Conservation (phyloP, 2,797 vertebrate species). For the Enteromius treurensis region DNA sequence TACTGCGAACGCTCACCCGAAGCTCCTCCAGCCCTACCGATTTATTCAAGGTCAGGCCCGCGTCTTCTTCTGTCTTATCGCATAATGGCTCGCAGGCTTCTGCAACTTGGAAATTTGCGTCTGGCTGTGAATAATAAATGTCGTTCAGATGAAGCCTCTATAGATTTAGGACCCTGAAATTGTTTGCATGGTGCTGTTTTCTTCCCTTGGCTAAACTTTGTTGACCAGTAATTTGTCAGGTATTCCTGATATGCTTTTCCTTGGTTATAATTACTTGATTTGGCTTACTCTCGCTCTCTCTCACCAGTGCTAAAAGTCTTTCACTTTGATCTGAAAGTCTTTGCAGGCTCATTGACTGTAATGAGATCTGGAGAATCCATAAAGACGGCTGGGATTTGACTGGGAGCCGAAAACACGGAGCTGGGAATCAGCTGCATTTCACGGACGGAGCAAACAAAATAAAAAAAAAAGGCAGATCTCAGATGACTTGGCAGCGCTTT, state of each 20-base stretch:
- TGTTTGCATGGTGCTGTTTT: conserved; percentile 19
- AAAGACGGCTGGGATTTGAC: conserved; percentile 78
- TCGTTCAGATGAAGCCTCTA: conserved; percentile 54
- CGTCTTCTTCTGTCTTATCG: conserved; percentile 61
- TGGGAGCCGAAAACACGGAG: conserved; percentile 72
- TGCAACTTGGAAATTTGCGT: conserved; percentile 63
- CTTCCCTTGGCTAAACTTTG: conserved; percentile 44
- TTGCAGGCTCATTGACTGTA: conserved; percentile 81
- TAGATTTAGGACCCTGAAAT: conserved; percentile 67
- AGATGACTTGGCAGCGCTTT: conserved; percentile 79
- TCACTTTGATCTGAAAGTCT: conserved; percentile 81
- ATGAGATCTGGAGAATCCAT: conserved; percentile 81
- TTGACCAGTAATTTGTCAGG: conserved; percentile 63
- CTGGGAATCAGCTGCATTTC: conserved; percentile 73
- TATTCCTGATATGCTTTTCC: conserved; percentile 60
- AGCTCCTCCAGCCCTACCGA: conserved; percentile 56
- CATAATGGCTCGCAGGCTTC: conserved; percentile 62
- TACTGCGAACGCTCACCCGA: conserved; percentile 1
- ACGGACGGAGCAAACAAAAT: conserved; percentile 76
- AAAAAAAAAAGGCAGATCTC: conserved; percentile 72
- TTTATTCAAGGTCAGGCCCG: conserved; percentile 76
- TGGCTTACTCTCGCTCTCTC: conserved; percentile 57
- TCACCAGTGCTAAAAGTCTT: conserved; percentile 70
- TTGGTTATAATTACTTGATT: conserved; percentile 63
- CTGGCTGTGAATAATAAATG: conserved; percentile 65